phyloP scores from a whole-genome alignment of 2,113 vertebrate genomes.

The Otocyon megalotis region DNA sequence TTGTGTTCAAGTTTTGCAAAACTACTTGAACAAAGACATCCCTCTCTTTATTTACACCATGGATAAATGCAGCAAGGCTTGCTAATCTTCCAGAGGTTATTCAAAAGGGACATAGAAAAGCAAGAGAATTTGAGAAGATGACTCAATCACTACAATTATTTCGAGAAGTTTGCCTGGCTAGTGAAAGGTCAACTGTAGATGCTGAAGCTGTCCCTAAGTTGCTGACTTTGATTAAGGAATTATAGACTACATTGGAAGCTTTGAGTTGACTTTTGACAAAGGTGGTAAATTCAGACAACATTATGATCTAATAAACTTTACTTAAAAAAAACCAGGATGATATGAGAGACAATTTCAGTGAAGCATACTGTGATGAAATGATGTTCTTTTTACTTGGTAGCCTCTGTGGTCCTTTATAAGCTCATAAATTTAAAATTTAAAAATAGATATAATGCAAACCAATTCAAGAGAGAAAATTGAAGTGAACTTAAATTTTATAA shows the following conservation, averaged over 20 bases:
- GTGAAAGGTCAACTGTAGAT: slow-evolving; percentile 86
- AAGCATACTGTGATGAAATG: not conserved
- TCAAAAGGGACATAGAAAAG: slow-evolving; percentile 95
- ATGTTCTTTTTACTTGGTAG: not conserved
- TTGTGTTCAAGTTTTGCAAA: not conserved
- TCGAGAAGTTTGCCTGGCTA: slow-evolving; percentile 92
- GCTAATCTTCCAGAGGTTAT: slow-evolving; percentile 97
- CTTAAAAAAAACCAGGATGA: slow-evolving; percentile 83
- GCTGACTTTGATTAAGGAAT: slow-evolving; percentile 82
- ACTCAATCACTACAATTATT: slow-evolving; percentile 91
- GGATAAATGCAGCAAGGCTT: slow-evolving; percentile 93
- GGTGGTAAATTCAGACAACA: slow-evolving; percentile 86
- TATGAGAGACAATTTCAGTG: not conserved
- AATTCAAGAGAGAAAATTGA: not conserved
- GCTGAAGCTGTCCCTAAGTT: slow-evolving; percentile 85
- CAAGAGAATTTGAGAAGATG: slow-evolving; percentile 94
- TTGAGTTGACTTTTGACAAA: slow-evolving; percentile 81
- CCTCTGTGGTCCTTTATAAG: not conserved
- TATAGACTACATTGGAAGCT: slow-evolving; percentile 82
- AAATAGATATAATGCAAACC: not conserved
- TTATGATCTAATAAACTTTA: slow-evolving; percentile 99
- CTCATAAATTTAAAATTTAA: slow-evolving; percentile 24
- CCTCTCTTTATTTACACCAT: not conserved
- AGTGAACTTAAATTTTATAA: not conserved
- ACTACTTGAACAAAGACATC: not conserved